These are phyloP conservation scores for Apogon hyalosoma DNA, from an alignment of 2,797 vertebrate genomes.

Conservation along the genomic window DNA sequence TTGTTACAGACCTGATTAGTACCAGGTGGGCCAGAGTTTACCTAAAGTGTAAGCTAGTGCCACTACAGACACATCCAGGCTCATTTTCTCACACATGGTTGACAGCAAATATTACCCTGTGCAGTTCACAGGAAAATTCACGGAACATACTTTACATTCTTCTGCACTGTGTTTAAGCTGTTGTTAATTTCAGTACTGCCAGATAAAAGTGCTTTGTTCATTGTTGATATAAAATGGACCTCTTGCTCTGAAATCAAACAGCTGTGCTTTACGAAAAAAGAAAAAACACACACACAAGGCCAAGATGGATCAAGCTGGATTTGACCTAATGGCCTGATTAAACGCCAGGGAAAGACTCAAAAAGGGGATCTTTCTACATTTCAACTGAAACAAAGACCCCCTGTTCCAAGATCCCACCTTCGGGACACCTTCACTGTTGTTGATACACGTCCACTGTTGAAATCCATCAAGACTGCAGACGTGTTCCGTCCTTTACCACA, in stretches of 20 bases:
- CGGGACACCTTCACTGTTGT: constrained; percentile 38
- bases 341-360: constrained; percentile 47
- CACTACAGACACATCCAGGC: constrained; percentile 31
- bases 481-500: constrained; percentile 24
- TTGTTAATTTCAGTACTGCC: constrained; percentile 9
- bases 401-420: constrained; percentile 38
- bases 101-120: constrained; percentile 22
- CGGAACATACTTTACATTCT: constrained; percentile 19
- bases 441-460: constrained; percentile 21
- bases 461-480: constrained; percentile 40
- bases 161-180: constrained; percentile 15
- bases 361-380: constrained; percentile 29
- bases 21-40: constrained; percentile 48
- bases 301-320: constrained; percentile 39
- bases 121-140: constrained; percentile 9
- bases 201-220: constrained; percentile 19
- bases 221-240: constrained; percentile 27
- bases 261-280: constrained; percentile 30
- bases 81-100: constrained; percentile 25
- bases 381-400: constrained; percentile 53
- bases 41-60: not conserved
- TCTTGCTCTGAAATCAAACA: constrained; percentile 27
- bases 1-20: constrained; percentile 44
- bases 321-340: constrained; percentile 55
- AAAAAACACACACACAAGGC: not conserved